phyloP scores from a whole-genome alignment of 2,113 vertebrate species.

The Pygoscelis adeliae region DNA sequence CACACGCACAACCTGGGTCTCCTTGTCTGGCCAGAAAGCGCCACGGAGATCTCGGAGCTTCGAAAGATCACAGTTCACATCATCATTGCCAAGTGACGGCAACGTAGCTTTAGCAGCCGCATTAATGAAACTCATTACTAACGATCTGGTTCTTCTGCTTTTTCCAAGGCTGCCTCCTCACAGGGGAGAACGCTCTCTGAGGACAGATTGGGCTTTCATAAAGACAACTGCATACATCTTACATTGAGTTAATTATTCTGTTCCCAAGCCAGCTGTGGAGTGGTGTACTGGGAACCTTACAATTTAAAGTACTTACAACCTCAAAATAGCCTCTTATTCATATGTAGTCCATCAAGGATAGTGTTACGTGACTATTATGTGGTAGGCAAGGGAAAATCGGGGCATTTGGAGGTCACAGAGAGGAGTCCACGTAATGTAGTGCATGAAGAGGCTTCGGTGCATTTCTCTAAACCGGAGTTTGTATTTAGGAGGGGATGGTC shows the following conservation, averaged over 20 bases:
- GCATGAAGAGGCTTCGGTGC: neutral
- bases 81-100: neutral
- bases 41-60: neutral
- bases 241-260: neutral
- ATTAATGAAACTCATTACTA: neutral
- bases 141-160: neutral
- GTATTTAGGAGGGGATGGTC: conserved; percentile 54
- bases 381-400: conserved; percentile 30
- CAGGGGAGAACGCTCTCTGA: neutral
- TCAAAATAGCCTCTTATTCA: conserved; percentile 53
- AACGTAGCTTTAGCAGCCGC: neutral
- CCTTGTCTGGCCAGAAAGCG: neutral
- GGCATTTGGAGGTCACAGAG: conserved; percentile 45
- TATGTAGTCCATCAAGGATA: neutral
- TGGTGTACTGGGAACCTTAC: neutral
- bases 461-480: conserved; percentile 22
- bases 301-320: conserved; percentile 48
- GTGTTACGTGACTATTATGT: conserved; percentile 38
- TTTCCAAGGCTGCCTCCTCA: neutral
- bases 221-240: neutral
- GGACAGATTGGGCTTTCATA: neutral
- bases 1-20: neutral
- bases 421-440: neutral
- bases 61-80: neutral
- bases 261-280: conserved; percentile 13